Evolutionary conservation across 1,140 invertebrate genomes (phyloP), one percentile per base, ranked within the genome.

Genomic region (Drosophila auraria): DNA sequence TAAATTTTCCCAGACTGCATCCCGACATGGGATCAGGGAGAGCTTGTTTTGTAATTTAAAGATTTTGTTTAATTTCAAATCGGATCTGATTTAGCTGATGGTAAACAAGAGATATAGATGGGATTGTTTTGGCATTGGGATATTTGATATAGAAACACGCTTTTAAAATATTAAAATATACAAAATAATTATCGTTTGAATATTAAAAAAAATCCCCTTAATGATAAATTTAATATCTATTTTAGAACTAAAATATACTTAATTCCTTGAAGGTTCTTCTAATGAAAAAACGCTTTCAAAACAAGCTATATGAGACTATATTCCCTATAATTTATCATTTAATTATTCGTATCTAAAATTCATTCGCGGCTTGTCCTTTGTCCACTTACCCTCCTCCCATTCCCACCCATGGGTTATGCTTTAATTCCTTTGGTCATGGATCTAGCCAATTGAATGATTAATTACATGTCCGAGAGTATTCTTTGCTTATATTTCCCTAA

Each of bases 361-460:
- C 20, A 69, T 78, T 70, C 36, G 64, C 38, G 75, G 75, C 51
- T 78, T 78, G 76, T 70, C 75, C 75, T 60, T 47, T 78, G 75
- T 78, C 75, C 75, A 78, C 57, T 78, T 45, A 78, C 74, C 64
- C 64, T 78, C 74, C 64, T 62, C 40, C 45, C 23, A 27, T 44
- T 38, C 56, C 25, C 72, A 36, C 70, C 44, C 9, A 40, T 30
- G 58, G 70, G 75, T 15, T 78, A 78, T 78, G 74, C 56, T 49
- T 75, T 81, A 57, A 86, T 86, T 66, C 69, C 17, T 64, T 78
- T 86, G 17, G 77, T 82, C 82, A 86, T 86, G 82, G 74, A 69
- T 73, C 78, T 78, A 54, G 79, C 78, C 82, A 86, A 86, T 86
- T 86, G 61, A 75, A 82, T 86, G 82, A 86, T 86, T 86, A 86